phyloP scores from a whole-genome alignment of 2,797 vertebrate genomes.

The Acipenser ruthenus region DNA sequence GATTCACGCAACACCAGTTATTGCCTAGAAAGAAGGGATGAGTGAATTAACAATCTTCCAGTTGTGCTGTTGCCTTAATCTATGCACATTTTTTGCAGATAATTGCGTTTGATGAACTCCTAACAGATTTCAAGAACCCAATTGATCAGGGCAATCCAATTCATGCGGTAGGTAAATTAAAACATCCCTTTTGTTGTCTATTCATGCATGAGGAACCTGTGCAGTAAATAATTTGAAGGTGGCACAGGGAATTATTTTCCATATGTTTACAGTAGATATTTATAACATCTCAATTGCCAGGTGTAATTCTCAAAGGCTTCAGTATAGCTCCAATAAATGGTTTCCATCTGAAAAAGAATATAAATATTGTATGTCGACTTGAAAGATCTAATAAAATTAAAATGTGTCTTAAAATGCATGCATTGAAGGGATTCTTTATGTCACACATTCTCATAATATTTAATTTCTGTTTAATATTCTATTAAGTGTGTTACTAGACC shows the following conservation, averaged over 20 bases:
- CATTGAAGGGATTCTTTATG: too few species aligned
- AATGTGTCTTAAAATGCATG: too few species aligned
- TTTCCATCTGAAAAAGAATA: conserved; percentile 8
- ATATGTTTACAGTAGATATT: neutral
- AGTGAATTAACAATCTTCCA: conserved; percentile 10
- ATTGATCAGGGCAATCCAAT: conserved; percentile 94
- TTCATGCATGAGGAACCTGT: neutral
- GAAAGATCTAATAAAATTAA: neutral
- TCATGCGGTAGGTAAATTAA: conserved; percentile 73
- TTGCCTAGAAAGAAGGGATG: conserved; percentile 6
- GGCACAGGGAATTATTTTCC: neutral
- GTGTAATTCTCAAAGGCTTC: conserved; percentile 19
- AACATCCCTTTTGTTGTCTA: neutral
- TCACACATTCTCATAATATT: too few species aligned
- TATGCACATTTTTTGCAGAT: conserved; percentile 64
- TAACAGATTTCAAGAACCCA: conserved; percentile 93
- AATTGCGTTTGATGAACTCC: conserved; percentile 92
- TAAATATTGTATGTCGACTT: conserved; percentile 31
- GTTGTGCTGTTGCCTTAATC: conserved; percentile 6
- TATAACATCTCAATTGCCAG: conserved; percentile 17
- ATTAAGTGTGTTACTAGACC: too few species aligned
- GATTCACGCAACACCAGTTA: neutral
- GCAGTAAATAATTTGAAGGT: neutral
- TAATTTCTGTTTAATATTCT: too few species aligned
- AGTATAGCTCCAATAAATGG: conserved; percentile 23